phyloP scores from a whole-genome alignment of 2,113 vertebrate genomes.

The Xenopus tropicalis region DNA sequence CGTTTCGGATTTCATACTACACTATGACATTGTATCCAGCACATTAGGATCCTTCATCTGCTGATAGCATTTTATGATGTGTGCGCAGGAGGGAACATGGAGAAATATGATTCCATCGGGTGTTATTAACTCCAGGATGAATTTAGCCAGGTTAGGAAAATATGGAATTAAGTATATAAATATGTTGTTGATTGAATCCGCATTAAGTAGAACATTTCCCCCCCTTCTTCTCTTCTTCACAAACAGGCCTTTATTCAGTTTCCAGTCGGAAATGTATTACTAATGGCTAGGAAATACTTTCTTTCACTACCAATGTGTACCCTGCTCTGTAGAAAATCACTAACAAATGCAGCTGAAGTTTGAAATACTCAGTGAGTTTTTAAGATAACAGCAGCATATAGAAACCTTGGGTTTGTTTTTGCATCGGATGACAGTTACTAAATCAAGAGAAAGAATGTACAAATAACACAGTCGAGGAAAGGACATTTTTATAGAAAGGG shows the following conservation, averaged over 20 bases:
- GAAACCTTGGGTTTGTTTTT: constrained; percentile 66
- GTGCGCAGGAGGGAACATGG: constrained; percentile 16
- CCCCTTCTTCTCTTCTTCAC: not conserved
- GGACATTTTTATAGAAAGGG: constrained; percentile 69
- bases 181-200: constrained; percentile 14
- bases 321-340: constrained; percentile 8
- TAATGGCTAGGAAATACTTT: constrained; percentile 26
- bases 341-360: constrained; percentile 13
- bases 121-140: constrained; percentile 16
- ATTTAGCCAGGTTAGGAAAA: constrained; percentile 32
- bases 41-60: constrained; percentile 32
- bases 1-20: constrained; percentile 26
- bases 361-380: constrained; percentile 55
- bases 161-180: constrained; percentile 29
- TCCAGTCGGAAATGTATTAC: constrained; percentile 26
- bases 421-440: constrained; percentile 72
- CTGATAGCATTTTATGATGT: constrained; percentile 19
- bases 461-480: constrained; percentile 73
- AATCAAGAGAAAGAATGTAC: constrained; percentile 74
- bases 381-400: constrained; percentile 63
- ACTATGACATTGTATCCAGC: constrained; percentile 32
- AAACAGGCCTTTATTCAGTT: constrained; percentile 20
- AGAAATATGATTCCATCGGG: constrained; percentile 24
- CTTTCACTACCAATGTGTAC: constrained; percentile 15
- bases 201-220: constrained; percentile 5